Conservation (phyloP, 2,888 invertebrate genomes). For the Ophion ellenae region DNA sequence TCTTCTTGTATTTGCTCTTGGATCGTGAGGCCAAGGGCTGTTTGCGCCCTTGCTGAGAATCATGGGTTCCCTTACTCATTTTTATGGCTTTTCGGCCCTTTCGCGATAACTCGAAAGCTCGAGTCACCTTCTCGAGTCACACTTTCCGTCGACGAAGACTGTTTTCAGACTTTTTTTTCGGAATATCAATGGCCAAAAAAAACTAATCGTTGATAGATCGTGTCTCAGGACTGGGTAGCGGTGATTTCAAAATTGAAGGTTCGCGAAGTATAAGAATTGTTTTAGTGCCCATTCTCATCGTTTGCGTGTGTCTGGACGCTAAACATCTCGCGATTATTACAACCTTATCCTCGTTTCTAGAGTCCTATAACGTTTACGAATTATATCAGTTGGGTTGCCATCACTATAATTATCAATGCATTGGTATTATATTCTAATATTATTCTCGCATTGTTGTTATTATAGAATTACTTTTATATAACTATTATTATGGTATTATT, state of each 20-base stretch:
- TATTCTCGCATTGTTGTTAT: neutral
- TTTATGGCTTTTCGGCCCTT: neutral
- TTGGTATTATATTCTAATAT: neutral
- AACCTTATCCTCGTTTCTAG: constrained; percentile 64
- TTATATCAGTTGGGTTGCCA: neutral
- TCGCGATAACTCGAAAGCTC: constrained; percentile 8
- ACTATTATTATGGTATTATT: neutral
- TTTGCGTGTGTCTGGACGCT: constrained; percentile 62
- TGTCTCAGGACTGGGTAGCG: constrained; percentile 32
- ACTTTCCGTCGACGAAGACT: neutral
- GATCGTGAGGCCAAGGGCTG: constrained; percentile 10
- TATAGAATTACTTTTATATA: too few relatives aligned
- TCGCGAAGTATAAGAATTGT: constrained; percentile 78
- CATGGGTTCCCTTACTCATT: constrained; percentile 28
- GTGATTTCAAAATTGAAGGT: constrained; percentile 67
- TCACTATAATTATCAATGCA: neutral
- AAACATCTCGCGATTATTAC: constrained; percentile 77
- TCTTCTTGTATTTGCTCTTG: constrained; percentile 3
- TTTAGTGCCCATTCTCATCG: constrained; percentile 76
- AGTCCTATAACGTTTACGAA: constrained; percentile 60
- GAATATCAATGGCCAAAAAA: neutral
- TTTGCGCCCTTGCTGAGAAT: neutral
- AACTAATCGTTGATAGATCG: constrained; percentile 20
- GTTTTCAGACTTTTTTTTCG: constrained; percentile 1
- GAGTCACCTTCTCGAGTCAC: neutral